Conservation (phyloP, 2,113 vertebrate genomes). For the Chloroceryle aenea region DNA sequence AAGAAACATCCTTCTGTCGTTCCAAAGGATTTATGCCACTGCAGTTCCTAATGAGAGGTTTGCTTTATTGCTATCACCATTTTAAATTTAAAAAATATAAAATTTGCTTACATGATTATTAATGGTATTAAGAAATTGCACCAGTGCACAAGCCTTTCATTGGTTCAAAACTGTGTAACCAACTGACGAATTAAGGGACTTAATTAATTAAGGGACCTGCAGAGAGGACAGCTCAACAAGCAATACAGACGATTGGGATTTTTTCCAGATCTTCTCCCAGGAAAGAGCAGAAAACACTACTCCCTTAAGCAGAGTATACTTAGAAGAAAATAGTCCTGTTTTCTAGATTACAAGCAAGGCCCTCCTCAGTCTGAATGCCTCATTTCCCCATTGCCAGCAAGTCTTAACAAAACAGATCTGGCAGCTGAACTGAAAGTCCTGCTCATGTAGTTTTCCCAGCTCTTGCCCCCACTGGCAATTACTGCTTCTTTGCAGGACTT, state of each 20-base stretch:
- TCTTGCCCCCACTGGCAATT: rapidly evolving
- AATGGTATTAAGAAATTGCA: not conserved
- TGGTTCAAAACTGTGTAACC: not conserved
- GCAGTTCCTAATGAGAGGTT: not conserved
- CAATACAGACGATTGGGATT: not conserved
- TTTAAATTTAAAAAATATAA: not conserved
- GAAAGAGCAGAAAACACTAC: not conserved
- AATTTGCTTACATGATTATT: not conserved
- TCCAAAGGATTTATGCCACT: not conserved
- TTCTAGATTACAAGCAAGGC: not conserved
- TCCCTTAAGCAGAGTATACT: not conserved
- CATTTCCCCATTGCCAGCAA: not conserved
- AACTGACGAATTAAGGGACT: not conserved
- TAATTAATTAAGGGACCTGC: not conserved
- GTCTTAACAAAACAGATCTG: not conserved
- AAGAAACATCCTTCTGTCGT: not conserved
- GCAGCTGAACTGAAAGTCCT: not conserved
- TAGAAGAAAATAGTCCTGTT: not conserved
- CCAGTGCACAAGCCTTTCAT: not conserved
- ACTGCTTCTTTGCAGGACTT: not conserved
- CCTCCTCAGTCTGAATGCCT: not conserved
- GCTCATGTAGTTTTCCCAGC: not conserved
- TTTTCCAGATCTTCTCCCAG: not conserved
- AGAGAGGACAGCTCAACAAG: not conserved
- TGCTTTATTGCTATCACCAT: not conserved